A percentile compares a stretch with the other conserved stretches of the same genome.
These are phyloP conservation scores for Drosophila busckii DNA, from an alignment of 1,140 invertebrate species.

Conservation along the genomic window DNA sequence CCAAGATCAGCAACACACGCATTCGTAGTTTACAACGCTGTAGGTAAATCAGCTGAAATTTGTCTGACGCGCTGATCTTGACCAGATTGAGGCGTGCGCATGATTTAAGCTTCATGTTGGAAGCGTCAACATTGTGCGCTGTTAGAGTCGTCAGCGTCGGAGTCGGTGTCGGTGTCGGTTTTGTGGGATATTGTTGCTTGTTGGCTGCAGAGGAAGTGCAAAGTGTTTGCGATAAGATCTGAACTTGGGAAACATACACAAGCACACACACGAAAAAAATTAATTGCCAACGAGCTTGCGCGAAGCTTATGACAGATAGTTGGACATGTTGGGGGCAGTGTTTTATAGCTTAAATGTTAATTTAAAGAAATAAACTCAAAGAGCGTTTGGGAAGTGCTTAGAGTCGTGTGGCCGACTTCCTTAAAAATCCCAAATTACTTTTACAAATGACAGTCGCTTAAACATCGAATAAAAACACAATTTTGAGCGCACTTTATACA, in stretches of 20 bases:
- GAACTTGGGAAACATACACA: constrained; percentile 6
- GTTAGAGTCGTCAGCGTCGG: no score
- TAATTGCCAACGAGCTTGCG: constrained; percentile 35
- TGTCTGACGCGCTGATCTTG: constrained; percentile 36
- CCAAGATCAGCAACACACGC: constrained; percentile 2
- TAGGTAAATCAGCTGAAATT: constrained; percentile 46
- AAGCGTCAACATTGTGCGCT: neutral
- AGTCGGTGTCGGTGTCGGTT: constrained; percentile 15
- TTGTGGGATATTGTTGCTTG: constrained; percentile 13
- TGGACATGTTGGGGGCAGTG: constrained; percentile 36
- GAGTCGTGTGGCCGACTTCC: no score
- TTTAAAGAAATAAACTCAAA: no score
- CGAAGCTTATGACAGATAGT: constrained; percentile 24
- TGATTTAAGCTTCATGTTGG: constrained; percentile 36
- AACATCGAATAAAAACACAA: no score
- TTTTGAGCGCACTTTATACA: no score
- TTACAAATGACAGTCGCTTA: no score
- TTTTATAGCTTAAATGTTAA: neutral
- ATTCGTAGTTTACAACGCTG: constrained; percentile 25
- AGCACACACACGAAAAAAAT: constrained; percentile 7
- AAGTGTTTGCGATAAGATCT: constrained; percentile 41
- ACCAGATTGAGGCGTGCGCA: constrained; percentile 38
- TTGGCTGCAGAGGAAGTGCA: constrained; percentile 39
- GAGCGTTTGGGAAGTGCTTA: no score
- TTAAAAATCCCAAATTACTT: no score